Evolutionary conservation across 2,797 vertebrate genomes (phyloP).

Genomic region (Prionace glauca): DNA sequence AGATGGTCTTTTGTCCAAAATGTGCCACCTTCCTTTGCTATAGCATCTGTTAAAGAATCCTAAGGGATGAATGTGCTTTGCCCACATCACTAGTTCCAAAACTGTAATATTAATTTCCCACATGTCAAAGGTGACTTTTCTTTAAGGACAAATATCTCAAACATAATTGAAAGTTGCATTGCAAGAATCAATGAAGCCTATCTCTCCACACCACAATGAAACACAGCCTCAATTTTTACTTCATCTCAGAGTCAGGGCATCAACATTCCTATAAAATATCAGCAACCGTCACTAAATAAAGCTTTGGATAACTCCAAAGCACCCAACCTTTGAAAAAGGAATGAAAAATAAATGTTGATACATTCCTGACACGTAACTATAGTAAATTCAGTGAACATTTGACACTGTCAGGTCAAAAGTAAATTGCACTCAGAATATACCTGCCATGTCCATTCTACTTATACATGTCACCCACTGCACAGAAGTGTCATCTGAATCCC

Average conservation of each 20-base stretch:
- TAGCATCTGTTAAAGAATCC: background rate
- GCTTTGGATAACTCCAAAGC: background rate
- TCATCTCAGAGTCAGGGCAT: background rate
- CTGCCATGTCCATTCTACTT: background rate
- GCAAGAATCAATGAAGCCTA: background rate
- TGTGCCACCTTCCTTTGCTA: background rate
- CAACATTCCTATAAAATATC: background rate
- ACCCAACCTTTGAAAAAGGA: background rate
- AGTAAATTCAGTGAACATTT: conserved; percentile 12
- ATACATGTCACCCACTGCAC: background rate
- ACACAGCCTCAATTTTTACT: background rate
- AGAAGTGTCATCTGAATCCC: background rate
- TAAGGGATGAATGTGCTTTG: background rate
- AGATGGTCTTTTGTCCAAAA: background rate
- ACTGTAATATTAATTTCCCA: background rate
- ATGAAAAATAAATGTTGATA: background rate
- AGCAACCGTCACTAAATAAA: background rate
- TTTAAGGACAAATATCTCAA: background rate
- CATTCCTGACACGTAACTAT: background rate
- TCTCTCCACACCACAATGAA: background rate
- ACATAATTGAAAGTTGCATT: background rate
- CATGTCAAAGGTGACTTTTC: background rate
- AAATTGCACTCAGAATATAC: background rate
- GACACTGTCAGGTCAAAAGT: background rate
- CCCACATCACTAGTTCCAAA: background rate